Base-by-base conservation (phyloP, 2,797 vertebrate species). In the Acrocephalus scirpaceus region DNA sequence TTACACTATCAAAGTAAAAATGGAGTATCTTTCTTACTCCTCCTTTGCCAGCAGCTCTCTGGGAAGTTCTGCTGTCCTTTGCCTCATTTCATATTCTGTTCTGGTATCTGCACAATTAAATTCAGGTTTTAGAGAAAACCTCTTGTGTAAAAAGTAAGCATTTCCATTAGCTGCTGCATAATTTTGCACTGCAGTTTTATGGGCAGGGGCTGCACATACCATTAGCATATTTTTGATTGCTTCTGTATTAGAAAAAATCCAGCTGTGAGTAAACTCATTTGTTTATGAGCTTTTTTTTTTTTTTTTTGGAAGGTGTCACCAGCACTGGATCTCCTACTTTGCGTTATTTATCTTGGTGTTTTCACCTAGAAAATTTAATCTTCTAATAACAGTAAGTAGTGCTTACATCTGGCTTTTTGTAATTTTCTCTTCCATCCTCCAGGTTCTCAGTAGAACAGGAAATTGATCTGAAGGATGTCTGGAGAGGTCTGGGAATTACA, bases 381-480 rank as follows among this genome's bases (percentile, higher is more conserved):
- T 84, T 58, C 54, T 75, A 44, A 50, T 76, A 84, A 36, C 67
- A 38, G 16, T 57, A 64, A 84, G 61, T 32, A 36, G 13, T 79
- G 40, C 47, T 94, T 84, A 58, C 14, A 40, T 65, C 34, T 93
- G 77, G 30, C 16, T 90, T 51, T 64, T 20, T 82, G 23, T 90
- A 22, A 73, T 84, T 65, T 65, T 78, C 50, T 42, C 2, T 23
- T 89, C 5, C 32, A 2, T 87, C 90, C 50, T 95, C 25, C 93
- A 99, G 99, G 97, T 99, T 99, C 96, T 99, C 99, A 92, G 98
- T 99, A 91, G 99, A 99, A 94, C 99, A 99, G 97, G 99, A 98
- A 96, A 98, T 99, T 70, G 99, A 99, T 97, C 97, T 99, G 97
- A 99, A 98, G 94, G 98, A 98, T 72, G 97, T 97, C 62, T 98